A percentile compares a stretch with the other conserved stretches of the same genome.
Evolutionary conservation across 2,888 invertebrate species (phyloP).

Genomic region (Hydropsyche betteni): DNA sequence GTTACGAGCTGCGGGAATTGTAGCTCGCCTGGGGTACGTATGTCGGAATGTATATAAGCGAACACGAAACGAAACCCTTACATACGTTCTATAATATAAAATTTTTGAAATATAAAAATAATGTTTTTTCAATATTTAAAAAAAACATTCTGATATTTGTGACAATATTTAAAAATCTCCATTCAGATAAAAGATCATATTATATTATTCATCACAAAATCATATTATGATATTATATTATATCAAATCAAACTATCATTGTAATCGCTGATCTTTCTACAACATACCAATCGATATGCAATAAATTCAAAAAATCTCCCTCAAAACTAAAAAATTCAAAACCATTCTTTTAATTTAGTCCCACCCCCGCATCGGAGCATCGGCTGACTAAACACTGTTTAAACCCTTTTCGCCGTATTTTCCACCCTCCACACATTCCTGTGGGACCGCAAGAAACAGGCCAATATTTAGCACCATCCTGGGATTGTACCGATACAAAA

Average conservation of each 20-base stretch:
- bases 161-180: too few relatives aligned
- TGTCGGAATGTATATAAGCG: not conserved
- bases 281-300: too few relatives aligned
- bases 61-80: not conserved
- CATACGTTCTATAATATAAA: not conserved
- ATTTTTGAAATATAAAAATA: not conserved
- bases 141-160: not conserved
- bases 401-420: constrained; percentile 37
- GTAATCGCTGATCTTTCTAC: not conserved
- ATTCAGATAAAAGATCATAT: too few relatives aligned
- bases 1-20: constrained; percentile 68
- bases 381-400: constrained; percentile 32
- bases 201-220: too few relatives aligned
- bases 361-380: not conserved
- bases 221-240: not conserved
- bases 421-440: constrained; percentile 35
- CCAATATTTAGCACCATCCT: constrained; percentile 51
- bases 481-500: constrained; percentile 41
- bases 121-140: not conserved
- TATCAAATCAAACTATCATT: not conserved
- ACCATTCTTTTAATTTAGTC: too few relatives aligned
- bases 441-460: constrained; percentile 43
- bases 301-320: too few relatives aligned
- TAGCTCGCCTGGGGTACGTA: constrained; percentile 47
- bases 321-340: too few relatives aligned